Evolutionary conservation across 2,797 vertebrate genomes (phyloP), one percentile per base, ranked within the genome.

Genomic region (Melanotaenia trifasciata): DNA sequence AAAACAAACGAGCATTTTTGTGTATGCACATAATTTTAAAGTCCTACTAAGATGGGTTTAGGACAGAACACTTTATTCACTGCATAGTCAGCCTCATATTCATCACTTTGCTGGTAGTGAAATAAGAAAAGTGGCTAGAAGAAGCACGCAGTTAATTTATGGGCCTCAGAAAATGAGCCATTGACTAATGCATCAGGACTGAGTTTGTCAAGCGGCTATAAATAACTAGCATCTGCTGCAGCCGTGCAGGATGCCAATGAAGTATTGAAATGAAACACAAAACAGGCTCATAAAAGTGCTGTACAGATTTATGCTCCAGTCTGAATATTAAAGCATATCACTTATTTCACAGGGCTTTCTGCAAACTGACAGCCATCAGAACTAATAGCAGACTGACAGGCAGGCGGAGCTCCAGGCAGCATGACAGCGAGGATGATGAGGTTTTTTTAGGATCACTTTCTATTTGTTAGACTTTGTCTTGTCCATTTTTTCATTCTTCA

Each of bases 321-420:
- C 79, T 90, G 89, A 90, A 89, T 90, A 87, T 90, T 87, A 86
- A 87, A 59, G 28, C 4, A 30, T 65, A 61, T 70, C 77, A 80
- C 73, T 85, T 89, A 79, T 87, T 91, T 91, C 80, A 90, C 90
- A 86, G 67, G 79, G 60, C 56, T 79, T 74, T 71, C 58, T 28
- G 50, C 64, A 80, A 68, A 77, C 67, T 89, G 88, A 85, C 84
- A 87, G 80, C 64, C 47, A 9, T 89, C 84, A 79, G 64, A 78
- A 74, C 32, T 78, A 61, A 57, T 47, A 4, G 53, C 59, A 80
- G 67, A 69, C 67, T 70, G 84, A 80, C 63, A 83, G 72, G 51
- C 67, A 61, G 77, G 56, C 62, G 75, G 47, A 70, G 68, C 69
- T 81, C 38, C 80, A 66, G 83, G 83, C 81, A 24, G 70, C 72